These are phyloP conservation scores for Zosterops lateralis DNA, from an alignment of 2,113 vertebrate species.

Conservation along the genomic window DNA sequence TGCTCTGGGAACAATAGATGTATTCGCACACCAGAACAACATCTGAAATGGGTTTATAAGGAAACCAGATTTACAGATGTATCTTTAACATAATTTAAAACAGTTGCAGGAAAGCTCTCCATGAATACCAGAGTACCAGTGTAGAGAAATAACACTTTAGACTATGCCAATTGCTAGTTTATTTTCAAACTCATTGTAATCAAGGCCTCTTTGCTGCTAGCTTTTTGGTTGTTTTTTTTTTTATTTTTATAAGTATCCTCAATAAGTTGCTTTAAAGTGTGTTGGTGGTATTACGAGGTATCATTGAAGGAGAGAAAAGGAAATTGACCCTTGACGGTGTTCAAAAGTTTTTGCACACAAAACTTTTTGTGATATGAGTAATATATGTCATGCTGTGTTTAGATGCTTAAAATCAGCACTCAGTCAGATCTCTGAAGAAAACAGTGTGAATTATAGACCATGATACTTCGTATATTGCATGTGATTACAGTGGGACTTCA, in stretches of 20 bases:
- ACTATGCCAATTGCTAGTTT: neutral
- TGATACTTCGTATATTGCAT: neutral
- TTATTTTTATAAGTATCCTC: neutral
- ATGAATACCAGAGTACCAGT: neutral
- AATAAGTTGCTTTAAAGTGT: neutral
- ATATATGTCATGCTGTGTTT: neutral
- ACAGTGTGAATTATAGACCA: neutral
- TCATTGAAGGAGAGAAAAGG: neutral
- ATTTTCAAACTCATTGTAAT: neutral
- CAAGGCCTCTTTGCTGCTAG: neutral
- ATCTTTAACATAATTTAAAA: neutral
- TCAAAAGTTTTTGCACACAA: neutral
- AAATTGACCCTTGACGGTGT: neutral
- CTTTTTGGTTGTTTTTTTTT: neutral
- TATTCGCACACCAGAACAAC: neutral
- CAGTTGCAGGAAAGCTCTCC: neutral
- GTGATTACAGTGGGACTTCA: neutral
- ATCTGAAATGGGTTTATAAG: neutral
- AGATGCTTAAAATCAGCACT: neutral
- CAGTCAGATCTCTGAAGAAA: neutral
- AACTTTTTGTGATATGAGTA: neutral
- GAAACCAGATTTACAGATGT: neutral
- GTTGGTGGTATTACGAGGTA: neutral
- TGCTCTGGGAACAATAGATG: neutral
- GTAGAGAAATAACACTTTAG: neutral